Base-by-base conservation (phyloP, 2,888 invertebrate species). In the Latrodectus hesperus region DNA sequence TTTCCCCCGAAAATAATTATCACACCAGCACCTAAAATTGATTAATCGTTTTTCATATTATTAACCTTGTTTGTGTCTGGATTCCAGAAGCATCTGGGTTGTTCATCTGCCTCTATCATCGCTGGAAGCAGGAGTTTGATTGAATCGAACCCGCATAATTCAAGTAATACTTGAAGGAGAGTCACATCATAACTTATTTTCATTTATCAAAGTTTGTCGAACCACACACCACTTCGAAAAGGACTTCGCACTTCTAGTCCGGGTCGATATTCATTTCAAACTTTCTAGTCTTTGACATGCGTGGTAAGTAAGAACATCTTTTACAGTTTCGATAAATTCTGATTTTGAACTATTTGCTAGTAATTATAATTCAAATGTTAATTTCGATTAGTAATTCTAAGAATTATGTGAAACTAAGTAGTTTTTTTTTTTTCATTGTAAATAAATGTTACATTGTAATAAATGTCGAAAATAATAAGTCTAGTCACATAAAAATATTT, bases 31-130 rank as follows among this genome's bases (percentile, higher is more conserved):
- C 55, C 26, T 17, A 75, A 26, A 64, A 68, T 64, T 84, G 77
- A 84, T 84, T 73, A 84, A 84, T 78, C 26, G 74, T 49, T 65
- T 60, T 52, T 84, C 84, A 84, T 84, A 70, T 68, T 22, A 84
- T 77, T 84, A 84, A 78, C 78, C 84, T 78, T 84, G 70, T 77
- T 84, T 67, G 65, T 78, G 67, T 84, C 68, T 82, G 14, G 60
- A 78, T 84, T 84, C 78, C 78, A 84, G 84, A 77, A 84, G 60
- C 84, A 84, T 84, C 84, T 77, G 84, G 84, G 84, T 38, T 84
- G 65, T 71, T 71, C 83, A 70, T 77, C 38, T 67, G 52, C 55
- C 16, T 38, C 78, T 65, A 51, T 64, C 64, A 22, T 14, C 51
- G 80, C 70, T 53, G 65, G 26, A 77, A n/a, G 26, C 74, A 67